Percentiles rank a stretch among this genome's conserved stretches.
These are phyloP conservation scores for Peromyscus attwateri DNA, from an alignment of 2,797 vertebrate species.

Conservation along the genomic window DNA sequence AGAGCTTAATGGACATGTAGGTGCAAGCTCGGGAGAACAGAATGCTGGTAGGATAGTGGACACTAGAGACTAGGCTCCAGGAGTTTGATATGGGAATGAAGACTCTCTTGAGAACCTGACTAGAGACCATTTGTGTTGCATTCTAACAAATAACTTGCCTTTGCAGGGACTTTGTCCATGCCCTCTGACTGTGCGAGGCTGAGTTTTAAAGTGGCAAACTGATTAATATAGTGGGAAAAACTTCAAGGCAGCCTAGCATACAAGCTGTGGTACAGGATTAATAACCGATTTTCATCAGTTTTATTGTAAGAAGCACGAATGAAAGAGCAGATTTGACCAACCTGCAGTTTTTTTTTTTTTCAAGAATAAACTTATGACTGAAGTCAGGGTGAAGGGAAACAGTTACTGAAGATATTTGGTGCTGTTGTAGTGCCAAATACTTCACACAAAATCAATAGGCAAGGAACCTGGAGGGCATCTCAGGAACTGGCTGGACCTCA, in stretches of 20 bases:
- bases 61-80: not conserved
- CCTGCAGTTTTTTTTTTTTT: not conserved
- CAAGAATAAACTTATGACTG: not conserved
- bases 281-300: not conserved
- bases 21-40: not conserved
- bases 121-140: no score
- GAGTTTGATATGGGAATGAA: not conserved
- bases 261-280: not conserved
- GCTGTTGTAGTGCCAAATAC: not conserved
- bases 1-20: not conserved
- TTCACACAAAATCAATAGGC: not conserved
- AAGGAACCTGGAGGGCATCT: not conserved
- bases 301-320: not conserved
- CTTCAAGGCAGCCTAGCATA: not conserved
- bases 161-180: no score
- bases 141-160: no score
- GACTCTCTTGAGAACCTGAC: not conserved
- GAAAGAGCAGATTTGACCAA: not conserved
- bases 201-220: not conserved
- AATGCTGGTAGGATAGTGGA: not conserved
- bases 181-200: not conserved
- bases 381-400: not conserved
- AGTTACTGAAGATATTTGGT: not conserved
- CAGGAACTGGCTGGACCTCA: not conserved
- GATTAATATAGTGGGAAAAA: not conserved